A percentile compares a stretch with the other conserved stretches of the same genome.
Conservation (phyloP, 2,113 vertebrate genomes). For the Castor canadensis region DNA sequence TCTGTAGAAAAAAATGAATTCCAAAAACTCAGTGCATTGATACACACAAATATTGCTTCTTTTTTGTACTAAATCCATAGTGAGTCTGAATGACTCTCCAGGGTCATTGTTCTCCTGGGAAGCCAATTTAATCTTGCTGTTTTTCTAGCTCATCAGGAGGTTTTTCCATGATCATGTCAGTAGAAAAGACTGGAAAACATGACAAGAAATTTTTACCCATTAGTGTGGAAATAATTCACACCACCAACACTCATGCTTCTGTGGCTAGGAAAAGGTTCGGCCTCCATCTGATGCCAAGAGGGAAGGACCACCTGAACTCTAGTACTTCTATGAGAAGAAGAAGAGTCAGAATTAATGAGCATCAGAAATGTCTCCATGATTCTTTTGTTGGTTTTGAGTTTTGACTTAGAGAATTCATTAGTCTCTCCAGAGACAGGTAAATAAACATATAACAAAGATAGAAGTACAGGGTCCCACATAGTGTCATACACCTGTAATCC, state of each 20-base stretch:
- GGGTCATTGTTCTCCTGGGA: not conserved
- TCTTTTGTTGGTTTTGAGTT: not conserved
- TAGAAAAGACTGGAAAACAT: not conserved
- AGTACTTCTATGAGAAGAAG: fast-evolving
- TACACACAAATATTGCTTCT: not conserved
- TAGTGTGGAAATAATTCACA: not conserved
- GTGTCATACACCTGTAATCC: too few relatives aligned
- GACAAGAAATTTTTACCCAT: not conserved
- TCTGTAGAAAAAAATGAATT: not conserved
- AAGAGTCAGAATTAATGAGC: not conserved
- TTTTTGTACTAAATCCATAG: not conserved
- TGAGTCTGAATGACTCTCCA: not conserved
- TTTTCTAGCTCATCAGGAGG: not conserved
- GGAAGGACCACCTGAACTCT: not conserved
- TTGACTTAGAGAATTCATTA: not conserved
- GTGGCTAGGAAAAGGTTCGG: not conserved
- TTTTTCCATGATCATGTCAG: not conserved
- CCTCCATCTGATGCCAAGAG: not conserved
- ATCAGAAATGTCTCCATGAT: fast-evolving
- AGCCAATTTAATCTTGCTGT: not conserved
- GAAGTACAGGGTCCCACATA: not conserved
- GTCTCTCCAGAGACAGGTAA: not conserved
- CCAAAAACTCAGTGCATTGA: not conserved
- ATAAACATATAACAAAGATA: not conserved
- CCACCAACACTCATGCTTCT: not conserved